phyloP scores from a whole-genome alignment of 2,113 vertebrate species.

The Pheucticus melanocephalus region DNA sequence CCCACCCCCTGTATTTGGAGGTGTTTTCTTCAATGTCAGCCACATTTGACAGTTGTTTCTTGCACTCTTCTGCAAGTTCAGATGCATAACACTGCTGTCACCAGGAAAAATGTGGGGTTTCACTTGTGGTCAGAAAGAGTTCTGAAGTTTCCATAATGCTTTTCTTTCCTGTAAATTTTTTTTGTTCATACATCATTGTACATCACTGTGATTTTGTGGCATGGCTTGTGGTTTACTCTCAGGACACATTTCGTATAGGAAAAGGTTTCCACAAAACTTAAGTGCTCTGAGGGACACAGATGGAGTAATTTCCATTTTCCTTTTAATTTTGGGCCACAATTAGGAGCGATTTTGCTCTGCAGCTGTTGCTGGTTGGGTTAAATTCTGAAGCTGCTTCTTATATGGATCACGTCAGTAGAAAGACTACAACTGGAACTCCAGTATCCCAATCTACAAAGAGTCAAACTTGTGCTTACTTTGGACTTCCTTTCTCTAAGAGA shows the following conservation, averaged over 20 bases:
- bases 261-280: background rate
- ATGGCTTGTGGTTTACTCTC: background rate
- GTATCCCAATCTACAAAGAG: background rate
- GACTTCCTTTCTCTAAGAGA: background rate
- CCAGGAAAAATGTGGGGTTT: background rate
- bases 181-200: background rate
- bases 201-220: background rate
- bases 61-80: background rate
- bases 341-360: background rate
- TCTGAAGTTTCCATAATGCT: background rate
- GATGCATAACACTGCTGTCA: background rate
- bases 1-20: background rate
- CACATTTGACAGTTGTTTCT: background rate
- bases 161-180: background rate
- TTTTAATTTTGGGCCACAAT: background rate
- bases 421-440: background rate
- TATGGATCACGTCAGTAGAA: background rate
- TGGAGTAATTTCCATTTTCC: background rate
- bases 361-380: background rate
- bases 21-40: background rate
- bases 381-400: background rate
- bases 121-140: background rate
- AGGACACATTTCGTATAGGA: background rate
- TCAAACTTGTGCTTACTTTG: background rate
- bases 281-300: background rate